phyloP scores from a whole-genome alignment of 2,888 invertebrate species.

The Lobophora halterata region DNA sequence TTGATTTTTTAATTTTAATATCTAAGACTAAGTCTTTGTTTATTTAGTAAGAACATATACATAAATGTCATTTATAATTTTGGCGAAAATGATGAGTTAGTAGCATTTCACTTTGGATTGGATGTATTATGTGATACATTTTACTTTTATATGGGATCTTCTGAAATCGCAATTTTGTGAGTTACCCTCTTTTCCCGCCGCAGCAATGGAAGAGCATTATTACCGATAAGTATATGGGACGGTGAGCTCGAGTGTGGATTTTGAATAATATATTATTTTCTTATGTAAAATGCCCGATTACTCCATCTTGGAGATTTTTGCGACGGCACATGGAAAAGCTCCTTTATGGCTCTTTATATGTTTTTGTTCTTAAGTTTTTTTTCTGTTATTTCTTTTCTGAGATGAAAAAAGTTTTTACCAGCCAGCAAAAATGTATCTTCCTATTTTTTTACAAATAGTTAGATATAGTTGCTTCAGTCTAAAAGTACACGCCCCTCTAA shows the following conservation, averaged over 20 bases:
- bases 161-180: slow-evolving; percentile 8
- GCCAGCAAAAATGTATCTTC: neutral
- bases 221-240: slow-evolving; percentile 75
- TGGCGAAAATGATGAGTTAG: too few species aligned
- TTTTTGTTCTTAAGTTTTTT: slow-evolving; percentile 68
- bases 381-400: slow-evolving; percentile 50
- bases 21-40: neutral
- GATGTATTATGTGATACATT: too few species aligned
- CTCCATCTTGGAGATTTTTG: slow-evolving; percentile 73
- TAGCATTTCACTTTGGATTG: too few species aligned
- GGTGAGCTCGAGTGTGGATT: slow-evolving; percentile 68
- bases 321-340: slow-evolving; percentile 64
- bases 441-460: neutral
- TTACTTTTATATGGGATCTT: too few species aligned
- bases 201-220: slow-evolving; percentile 59
- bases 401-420: slow-evolving; percentile 21
- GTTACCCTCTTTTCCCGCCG: slow-evolving; percentile 26
- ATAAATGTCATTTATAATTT: too few species aligned
- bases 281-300: slow-evolving; percentile 80
- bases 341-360: slow-evolving; percentile 74
- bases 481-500: neutral
- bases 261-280: slow-evolving; percentile 81
- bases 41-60: too few species aligned
- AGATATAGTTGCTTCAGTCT: neutral
- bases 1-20: neutral